These are phyloP conservation scores for Apogon hyalosoma DNA, from an alignment of 2,797 vertebrate genomes.

Conservation along the genomic window DNA sequence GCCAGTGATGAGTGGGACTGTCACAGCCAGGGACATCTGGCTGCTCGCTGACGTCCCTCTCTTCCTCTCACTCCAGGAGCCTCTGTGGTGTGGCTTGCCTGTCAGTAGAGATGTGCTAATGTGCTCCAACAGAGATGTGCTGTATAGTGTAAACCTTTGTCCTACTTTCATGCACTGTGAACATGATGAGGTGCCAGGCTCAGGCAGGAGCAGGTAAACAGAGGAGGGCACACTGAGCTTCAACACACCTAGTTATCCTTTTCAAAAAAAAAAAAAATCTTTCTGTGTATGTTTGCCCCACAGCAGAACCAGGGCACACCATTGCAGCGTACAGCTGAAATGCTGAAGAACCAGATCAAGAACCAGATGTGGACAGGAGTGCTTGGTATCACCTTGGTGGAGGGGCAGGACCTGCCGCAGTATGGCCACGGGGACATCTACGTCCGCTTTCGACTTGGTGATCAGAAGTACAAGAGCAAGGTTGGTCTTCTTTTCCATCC, in stretches of 20 bases:
- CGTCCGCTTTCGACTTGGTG: constrained; percentile 91
- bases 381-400: constrained; percentile 89
- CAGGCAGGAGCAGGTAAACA: constrained; percentile 59
- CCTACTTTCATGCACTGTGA: constrained; percentile 73
- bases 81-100: constrained; percentile 74
- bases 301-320: constrained; percentile 55
- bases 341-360: constrained; percentile 78
- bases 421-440: constrained; percentile 87
- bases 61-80: constrained; percentile 73
- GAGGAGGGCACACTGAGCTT: constrained; percentile 25
- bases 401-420: constrained; percentile 90
- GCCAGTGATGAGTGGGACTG: constrained; percentile 85
- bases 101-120: constrained; percentile 82
- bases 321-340: constrained; percentile 72
- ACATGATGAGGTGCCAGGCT: constrained; percentile 66
- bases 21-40: constrained; percentile 84
- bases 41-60: constrained; percentile 78
- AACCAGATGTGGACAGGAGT: constrained; percentile 91
- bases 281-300: constrained; percentile 40
- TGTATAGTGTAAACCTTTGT: constrained; percentile 76
- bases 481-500: constrained; percentile 73
- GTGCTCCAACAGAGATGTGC: constrained; percentile 75
- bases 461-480: constrained; percentile 97
- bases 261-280: constrained; percentile 18
- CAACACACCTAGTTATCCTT: constrained; percentile 16